These are phyloP conservation scores for Tokudaia tokunoshimensis DNA, from an alignment of 2,797 vertebrate genomes.

Conservation along the genomic window DNA sequence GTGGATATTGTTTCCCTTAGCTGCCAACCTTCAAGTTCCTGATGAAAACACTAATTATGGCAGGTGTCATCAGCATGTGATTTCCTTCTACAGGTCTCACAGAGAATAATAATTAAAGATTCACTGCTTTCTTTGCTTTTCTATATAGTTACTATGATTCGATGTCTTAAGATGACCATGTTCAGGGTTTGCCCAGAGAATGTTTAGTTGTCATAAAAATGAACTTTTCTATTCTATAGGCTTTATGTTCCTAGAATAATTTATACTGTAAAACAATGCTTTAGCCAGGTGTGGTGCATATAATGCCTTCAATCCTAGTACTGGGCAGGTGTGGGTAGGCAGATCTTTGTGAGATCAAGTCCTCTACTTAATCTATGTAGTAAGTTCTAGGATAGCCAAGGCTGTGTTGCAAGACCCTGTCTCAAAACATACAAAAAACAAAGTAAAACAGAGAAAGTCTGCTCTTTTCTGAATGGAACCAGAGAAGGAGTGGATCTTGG, in stretches of 20 bases:
- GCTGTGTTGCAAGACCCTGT: neutral
- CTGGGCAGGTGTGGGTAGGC: neutral
- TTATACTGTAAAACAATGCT: conserved; percentile 18
- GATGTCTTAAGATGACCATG: neutral
- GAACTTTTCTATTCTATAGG: conserved; percentile 20
- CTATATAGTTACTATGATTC: neutral
- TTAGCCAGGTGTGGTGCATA: neutral
- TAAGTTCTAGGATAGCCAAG: neutral
- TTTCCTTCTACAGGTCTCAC: neutral
- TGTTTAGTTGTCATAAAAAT: conserved; percentile 18
- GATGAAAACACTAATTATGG: neutral
- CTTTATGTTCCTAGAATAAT: conserved; percentile 24
- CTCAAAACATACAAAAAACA: neutral
- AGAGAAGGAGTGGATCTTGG: neutral
- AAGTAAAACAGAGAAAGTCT: neutral
- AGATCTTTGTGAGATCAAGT: neutral
- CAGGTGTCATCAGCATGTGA: neutral
- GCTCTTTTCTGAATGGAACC: neutral
- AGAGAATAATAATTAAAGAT: neutral
- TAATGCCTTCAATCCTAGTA: neutral
- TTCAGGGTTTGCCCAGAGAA: conserved; percentile 31
- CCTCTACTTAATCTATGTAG: neutral
- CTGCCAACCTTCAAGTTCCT: neutral
- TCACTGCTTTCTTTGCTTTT: neutral
- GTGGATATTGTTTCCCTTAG: neutral